Evolutionary conservation across 1,140 invertebrate species (phyloP).

Genomic region (Drosophila gunungcola): DNA sequence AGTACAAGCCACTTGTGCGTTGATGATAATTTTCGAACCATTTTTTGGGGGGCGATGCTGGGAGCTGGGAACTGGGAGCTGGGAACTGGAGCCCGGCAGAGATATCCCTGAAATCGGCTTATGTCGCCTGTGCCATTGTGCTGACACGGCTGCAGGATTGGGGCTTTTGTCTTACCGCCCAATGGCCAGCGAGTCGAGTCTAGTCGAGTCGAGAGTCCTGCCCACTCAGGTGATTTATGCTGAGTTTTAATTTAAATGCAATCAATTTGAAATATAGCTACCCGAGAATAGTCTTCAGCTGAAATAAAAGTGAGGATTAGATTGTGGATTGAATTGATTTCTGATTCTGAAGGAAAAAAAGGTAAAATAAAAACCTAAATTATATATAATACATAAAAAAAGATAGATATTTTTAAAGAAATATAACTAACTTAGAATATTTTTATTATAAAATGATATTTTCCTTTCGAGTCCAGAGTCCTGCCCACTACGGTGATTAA

Average conservation of each 20-base stretch:
- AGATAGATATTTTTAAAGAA: too few relatives aligned
- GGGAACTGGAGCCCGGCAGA: constrained; percentile 36
- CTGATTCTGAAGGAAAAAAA: not conserved
- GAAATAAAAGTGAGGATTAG: constrained; percentile 2
- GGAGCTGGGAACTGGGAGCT: constrained; percentile 10
- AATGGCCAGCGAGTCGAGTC: constrained; percentile 16
- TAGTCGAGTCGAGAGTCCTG: constrained; percentile 17
- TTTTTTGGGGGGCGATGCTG: constrained; percentile 36
- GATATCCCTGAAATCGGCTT: constrained; percentile 81
- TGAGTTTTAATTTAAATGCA: constrained; percentile 75
- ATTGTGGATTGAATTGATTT: constrained; percentile 2
- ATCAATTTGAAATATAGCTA: constrained; percentile 64
- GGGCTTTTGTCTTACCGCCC: constrained; percentile 37
- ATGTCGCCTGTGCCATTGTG: constrained; percentile 77
- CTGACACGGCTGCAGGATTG: constrained; percentile 67
- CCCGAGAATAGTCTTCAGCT: constrained; percentile 23
- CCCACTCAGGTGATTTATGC: constrained; percentile 66
- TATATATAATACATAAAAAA: too few relatives aligned
- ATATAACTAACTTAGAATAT: too few relatives aligned
- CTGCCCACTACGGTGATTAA: too few relatives aligned
- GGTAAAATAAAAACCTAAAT: too few relatives aligned
- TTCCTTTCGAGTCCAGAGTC: too few relatives aligned
- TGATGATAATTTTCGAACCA: constrained; percentile 78
- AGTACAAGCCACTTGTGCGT: constrained; percentile 82
- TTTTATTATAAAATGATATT: too few relatives aligned